These are phyloP conservation scores for Scleropages formosus DNA, from an alignment of 2,797 vertebrate species.

Conservation along the genomic window DNA sequence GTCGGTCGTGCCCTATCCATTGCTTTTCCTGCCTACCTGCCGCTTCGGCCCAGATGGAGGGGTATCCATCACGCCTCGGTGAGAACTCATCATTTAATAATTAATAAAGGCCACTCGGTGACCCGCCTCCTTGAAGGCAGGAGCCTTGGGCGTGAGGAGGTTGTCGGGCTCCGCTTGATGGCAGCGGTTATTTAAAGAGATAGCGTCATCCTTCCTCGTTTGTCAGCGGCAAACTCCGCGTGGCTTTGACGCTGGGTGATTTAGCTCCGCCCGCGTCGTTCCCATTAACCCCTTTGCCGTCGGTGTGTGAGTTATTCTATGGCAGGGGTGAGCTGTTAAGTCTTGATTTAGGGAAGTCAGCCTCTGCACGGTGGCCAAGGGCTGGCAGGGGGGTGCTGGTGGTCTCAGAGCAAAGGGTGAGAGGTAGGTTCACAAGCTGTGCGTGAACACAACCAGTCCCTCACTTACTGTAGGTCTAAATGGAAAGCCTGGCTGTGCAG, in stretches of 20 bases:
- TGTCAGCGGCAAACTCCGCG: constrained; percentile 71
- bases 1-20: background rate
- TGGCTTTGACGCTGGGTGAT: constrained; percentile 72
- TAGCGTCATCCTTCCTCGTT: constrained; percentile 72
- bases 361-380: background rate
- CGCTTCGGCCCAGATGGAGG: constrained; percentile 44
- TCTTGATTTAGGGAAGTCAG: constrained; percentile 35
- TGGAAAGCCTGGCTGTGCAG: constrained; percentile 29
- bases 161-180: constrained; percentile 57
- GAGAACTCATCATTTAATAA: constrained; percentile 80
- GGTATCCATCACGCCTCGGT: constrained; percentile 59
- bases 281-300: constrained; percentile 66
- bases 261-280: constrained; percentile 69
- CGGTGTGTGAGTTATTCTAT: constrained; percentile 43
- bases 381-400: background rate
- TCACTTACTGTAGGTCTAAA: constrained; percentile 20
- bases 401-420: background rate
- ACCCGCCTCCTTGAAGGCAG: constrained; percentile 40
- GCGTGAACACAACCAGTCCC: constrained; percentile 25
- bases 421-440: background rate
- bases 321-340: constrained; percentile 19
- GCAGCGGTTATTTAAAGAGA: constrained; percentile 78
- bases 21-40: background rate
- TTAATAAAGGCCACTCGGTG: constrained; percentile 82
- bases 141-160: constrained; percentile 47